A percentile compares a stretch with the other conserved stretches of the same genome.
phyloP scores from a whole-genome alignment of 1,140 invertebrate species.

The Euura lappo region DNA sequence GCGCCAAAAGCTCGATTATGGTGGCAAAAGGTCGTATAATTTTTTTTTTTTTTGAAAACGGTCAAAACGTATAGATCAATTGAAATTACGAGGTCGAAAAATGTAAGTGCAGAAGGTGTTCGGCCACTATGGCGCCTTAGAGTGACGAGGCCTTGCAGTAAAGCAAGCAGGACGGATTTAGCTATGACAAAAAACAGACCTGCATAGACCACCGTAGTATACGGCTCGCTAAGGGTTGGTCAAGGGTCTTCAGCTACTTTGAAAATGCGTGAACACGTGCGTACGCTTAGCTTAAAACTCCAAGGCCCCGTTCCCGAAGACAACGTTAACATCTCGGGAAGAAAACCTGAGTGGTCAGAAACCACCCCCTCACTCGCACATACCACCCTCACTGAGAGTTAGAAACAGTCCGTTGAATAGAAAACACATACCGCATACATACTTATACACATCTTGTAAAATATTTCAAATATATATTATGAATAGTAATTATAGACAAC shows the following conservation, averaged over 20 bases:
- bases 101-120: too few relatives aligned
- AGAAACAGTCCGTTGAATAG: not conserved
- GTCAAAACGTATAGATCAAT: too few relatives aligned
- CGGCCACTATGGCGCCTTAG: too few relatives aligned
- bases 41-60: too few relatives aligned
- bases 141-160: too few relatives aligned
- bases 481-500: not conserved
- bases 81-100: too few relatives aligned
- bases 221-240: not conserved
- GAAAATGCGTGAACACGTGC: not conserved
- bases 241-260: not conserved
- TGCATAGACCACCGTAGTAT: not conserved
- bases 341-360: not conserved
- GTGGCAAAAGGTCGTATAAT: too few relatives aligned
- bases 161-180: not conserved
- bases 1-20: too few relatives aligned
- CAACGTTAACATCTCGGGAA: not conserved
- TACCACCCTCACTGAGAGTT: slow-evolving; percentile 2
- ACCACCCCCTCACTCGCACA: not conserved
- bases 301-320: not conserved
- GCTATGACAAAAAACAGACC: not conserved
- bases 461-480: not conserved
- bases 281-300: not conserved
- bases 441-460: not conserved
- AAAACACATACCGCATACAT: not conserved